These are phyloP conservation scores for Caenorhabditis panamensis DNA, from an alignment of 2,888 invertebrate species.

Conservation along the genomic window DNA sequence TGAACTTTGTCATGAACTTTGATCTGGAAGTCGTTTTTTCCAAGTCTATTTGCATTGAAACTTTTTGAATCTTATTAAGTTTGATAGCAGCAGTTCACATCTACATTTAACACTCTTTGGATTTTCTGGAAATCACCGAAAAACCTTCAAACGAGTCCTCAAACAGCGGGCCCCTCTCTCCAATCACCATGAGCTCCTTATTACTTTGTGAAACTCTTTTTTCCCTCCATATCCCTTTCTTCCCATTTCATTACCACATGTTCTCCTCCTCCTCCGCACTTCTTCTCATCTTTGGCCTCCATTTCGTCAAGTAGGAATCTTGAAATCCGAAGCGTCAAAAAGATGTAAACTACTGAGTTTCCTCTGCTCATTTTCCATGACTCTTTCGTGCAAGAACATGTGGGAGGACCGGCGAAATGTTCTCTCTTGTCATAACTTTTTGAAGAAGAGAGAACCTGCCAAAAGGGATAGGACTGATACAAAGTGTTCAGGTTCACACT, in stretches of 20 bases:
- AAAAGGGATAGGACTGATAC: slow-evolving; percentile 24
- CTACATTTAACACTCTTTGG: not conserved
- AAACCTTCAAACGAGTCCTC: no score
- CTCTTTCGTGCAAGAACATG: not conserved
- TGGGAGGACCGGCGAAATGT: slow-evolving; percentile 1
- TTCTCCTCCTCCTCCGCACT: slow-evolving; percentile 34
- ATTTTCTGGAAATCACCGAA: not conserved
- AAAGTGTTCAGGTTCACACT: no score
- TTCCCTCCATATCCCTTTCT: not conserved
- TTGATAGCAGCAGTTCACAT: no score
- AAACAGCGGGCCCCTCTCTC: no score
- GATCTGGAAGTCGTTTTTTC: no score
- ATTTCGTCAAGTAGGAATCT: slow-evolving; percentile 2
- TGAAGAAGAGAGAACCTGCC: not conserved
- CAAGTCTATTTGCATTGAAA: no score
- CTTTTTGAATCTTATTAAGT: no score
- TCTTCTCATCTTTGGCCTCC: slow-evolving; percentile 40
- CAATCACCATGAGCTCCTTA: not conserved
- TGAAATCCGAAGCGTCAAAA: slow-evolving; percentile 51
- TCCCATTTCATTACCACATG: slow-evolving; percentile 39
- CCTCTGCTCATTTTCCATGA: no score
- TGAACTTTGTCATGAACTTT: not conserved
- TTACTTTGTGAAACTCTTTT: slow-evolving; percentile 46
- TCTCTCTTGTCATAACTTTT: no score
- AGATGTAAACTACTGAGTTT: slow-evolving; percentile 42